Conservation (phyloP, 2,888 invertebrate genomes). For the Mesorhabditis spiculigera region DNA sequence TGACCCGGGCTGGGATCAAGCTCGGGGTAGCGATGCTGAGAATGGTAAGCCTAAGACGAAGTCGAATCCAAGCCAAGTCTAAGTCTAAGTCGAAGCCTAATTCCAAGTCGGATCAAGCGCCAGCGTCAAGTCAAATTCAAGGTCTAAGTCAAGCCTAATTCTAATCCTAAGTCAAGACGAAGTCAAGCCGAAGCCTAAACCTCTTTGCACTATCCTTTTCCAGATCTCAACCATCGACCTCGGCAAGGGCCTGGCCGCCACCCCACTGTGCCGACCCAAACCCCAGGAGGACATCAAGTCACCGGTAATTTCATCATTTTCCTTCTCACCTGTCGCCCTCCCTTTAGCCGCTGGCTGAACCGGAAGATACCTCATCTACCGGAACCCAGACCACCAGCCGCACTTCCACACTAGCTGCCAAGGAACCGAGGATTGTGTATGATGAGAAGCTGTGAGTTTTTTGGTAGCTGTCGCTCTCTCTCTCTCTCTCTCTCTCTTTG, state of each 20-base stretch:
- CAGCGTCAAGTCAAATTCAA: too few relatives aligned
- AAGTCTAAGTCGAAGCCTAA: too few relatives aligned
- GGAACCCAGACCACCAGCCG: constrained; percentile 5
- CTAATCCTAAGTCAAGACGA: too few relatives aligned
- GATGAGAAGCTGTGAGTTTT: neutral
- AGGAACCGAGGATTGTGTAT: neutral
- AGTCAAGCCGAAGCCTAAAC: too few relatives aligned
- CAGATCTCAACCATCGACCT: neutral
- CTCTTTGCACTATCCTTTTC: neutral
- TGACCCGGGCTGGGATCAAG: neutral
- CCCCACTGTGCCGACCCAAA: neutral
- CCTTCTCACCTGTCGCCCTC: too few relatives aligned
- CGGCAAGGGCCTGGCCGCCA: neutral
- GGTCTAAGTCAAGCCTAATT: too few relatives aligned
- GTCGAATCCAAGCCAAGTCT: too few relatives aligned
- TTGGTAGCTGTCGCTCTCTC: too few relatives aligned
- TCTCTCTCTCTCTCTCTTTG: too few relatives aligned
- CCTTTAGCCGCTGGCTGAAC: neutral
- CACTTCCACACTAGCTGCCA: neutral
- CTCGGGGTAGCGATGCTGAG: neutral
- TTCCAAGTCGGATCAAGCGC: too few relatives aligned
- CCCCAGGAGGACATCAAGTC: neutral
- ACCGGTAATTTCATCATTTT: neutral
- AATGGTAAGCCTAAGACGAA: neutral
- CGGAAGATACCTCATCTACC: neutral